Conservation (phyloP, 2,113 vertebrate species). For the Melanostigma gelatinosum region DNA sequence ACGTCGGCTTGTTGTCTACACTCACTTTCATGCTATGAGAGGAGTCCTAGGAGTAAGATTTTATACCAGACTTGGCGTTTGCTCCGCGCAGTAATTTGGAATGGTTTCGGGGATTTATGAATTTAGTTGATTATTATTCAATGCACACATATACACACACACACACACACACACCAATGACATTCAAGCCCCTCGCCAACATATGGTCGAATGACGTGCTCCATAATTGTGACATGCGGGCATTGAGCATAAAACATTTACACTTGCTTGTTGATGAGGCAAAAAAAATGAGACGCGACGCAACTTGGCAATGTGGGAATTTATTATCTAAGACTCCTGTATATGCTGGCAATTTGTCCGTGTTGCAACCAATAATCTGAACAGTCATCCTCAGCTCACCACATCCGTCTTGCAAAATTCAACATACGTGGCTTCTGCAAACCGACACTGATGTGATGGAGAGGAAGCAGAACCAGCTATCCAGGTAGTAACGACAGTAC, state of each 20-base stretch:
- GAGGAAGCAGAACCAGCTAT: not conserved
- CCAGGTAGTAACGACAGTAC: not conserved
- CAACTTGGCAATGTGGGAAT: slow-evolving; percentile 44
- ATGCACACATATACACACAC: not conserved
- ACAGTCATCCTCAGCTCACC: slow-evolving; percentile 23
- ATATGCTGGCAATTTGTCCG: slow-evolving; percentile 25
- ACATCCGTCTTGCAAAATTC: not conserved
- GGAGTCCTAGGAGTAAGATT: slow-evolving; percentile 4
- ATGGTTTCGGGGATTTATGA: slow-evolving; percentile 35
- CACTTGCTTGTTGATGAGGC: slow-evolving; percentile 57
- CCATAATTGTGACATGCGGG: slow-evolving; percentile 48
- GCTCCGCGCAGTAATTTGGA: not conserved
- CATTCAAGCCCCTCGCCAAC: slow-evolving; percentile 17
- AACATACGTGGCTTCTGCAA: not conserved
- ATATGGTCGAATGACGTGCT: slow-evolving; percentile 50
- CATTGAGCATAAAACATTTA: slow-evolving; percentile 57
- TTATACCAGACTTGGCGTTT: slow-evolving; percentile 12
- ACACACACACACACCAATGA: slow-evolving; percentile 14
- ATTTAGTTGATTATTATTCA: slow-evolving; percentile 37
- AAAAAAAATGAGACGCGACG: slow-evolving; percentile 42
- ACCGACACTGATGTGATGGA: slow-evolving; percentile 1
- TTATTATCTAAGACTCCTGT: slow-evolving; percentile 39
- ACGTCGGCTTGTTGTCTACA: not conserved
- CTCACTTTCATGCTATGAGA: slow-evolving; percentile 18
- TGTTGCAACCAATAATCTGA: not conserved